Percentiles rank a stretch among this genome's conserved stretches.
Evolutionary conservation across 2,888 invertebrate species (phyloP).

Genomic region (Sphaerophoria rueppellii): DNA sequence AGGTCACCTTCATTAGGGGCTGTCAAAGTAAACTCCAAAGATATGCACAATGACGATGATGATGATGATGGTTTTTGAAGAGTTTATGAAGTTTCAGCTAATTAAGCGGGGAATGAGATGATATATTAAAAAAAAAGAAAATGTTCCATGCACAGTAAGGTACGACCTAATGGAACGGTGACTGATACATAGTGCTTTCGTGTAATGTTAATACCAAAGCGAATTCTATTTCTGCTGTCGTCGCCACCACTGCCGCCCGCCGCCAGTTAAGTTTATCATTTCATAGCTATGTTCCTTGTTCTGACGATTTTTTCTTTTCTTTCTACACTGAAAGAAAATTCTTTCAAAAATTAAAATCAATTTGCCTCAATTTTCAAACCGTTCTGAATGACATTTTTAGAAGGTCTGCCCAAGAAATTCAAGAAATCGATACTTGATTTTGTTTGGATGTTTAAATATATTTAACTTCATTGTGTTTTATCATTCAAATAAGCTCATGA

Average conservation of each 20-base stretch:
- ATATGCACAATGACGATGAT: conserved; percentile 7
- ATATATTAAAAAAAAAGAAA: conserved; percentile 7
- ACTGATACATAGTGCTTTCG: conserved; percentile 4
- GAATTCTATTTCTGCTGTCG: not conserved
- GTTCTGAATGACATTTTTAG: no score
- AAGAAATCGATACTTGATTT: no score
- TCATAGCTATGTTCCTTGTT: conserved; percentile 23
- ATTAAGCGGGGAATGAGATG: conserved; percentile 30
- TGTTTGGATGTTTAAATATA: no score
- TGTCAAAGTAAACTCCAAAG: not conserved
- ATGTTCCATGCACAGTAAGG: conserved; percentile 39
- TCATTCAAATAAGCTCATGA: no score
- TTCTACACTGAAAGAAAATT: conserved; percentile 8
- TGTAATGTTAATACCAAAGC: conserved; percentile 21
- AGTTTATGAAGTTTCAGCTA: conserved; percentile 50
- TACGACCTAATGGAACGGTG: conserved; percentile 23
- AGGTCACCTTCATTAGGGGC: conserved; percentile 29
- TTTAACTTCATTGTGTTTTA: no score
- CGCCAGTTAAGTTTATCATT: conserved; percentile 44
- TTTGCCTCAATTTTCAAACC: not conserved
- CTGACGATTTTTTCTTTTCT: not conserved
- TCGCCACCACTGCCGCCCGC: not conserved
- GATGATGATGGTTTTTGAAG: conserved; percentile 35
- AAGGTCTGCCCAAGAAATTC: no score
- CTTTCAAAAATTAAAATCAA: not conserved